These are phyloP conservation scores for Gymnoscelis rufifasciata DNA, from an alignment of 2,888 invertebrate genomes.

Conservation along the genomic window DNA sequence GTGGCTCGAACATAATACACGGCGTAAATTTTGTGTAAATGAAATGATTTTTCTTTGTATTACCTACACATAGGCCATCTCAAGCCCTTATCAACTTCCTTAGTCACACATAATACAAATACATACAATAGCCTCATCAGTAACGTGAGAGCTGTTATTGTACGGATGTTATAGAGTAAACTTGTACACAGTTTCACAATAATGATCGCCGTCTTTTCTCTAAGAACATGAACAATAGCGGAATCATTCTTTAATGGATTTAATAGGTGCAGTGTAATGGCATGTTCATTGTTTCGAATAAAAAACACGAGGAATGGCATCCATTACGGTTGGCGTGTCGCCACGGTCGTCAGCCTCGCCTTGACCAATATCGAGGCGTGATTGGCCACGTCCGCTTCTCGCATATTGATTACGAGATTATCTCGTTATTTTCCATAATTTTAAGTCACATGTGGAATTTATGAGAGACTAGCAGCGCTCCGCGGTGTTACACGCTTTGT, in stretches of 20 bases:
- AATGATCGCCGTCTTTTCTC: slow-evolving; percentile 5
- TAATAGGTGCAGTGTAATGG: slow-evolving; percentile 30
- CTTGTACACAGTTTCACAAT: slow-evolving; percentile 5
- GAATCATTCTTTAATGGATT: slow-evolving; percentile 7
- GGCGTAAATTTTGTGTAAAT: too few species aligned
- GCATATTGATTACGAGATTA: slow-evolving; percentile 55
- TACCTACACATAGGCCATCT: too few species aligned
- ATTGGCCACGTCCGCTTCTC: slow-evolving; percentile 52
- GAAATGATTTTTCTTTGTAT: too few species aligned
- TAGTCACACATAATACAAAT: too few species aligned
- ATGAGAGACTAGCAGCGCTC: too few species aligned
- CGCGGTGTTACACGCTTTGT: too few species aligned
- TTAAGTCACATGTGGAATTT: slow-evolving; percentile 25
- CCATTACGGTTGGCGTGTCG: slow-evolving; percentile 63
- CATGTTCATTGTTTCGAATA: slow-evolving; percentile 52
- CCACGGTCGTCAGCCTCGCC: slow-evolving; percentile 70
- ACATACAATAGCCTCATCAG: background rate
- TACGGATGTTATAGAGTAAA: too few species aligned
- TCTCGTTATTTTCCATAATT: slow-evolving; percentile 41
- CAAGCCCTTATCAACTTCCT: too few species aligned
- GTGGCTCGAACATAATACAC: too few species aligned
- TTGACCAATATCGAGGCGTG: slow-evolving; percentile 68
- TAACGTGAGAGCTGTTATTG: background rate
- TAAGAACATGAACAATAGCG: slow-evolving; percentile 10
- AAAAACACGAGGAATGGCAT: slow-evolving; percentile 61